These are phyloP conservation scores for Leptinotarsa juncta DNA, from an alignment of 2,888 invertebrate genomes.

Conservation along the genomic window DNA sequence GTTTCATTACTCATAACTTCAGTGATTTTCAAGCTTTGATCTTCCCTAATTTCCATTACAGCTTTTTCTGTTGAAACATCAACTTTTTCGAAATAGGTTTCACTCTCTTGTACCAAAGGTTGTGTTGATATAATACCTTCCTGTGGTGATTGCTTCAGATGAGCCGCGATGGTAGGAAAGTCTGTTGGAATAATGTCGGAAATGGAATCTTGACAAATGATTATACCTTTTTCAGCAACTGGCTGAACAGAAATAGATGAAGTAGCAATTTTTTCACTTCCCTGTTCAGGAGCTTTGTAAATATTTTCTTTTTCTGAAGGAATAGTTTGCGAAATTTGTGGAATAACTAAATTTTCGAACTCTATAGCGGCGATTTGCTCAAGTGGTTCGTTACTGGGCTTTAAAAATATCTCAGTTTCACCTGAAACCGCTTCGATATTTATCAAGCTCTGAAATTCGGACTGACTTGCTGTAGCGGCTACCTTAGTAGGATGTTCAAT, in stretches of 20 bases:
- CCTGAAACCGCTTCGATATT: constrained; percentile 68
- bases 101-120: constrained; percentile 62
- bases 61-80: constrained; percentile 63
- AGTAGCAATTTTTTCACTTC: constrained; percentile 61
- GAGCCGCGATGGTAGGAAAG: constrained; percentile 63
- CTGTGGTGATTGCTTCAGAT: constrained; percentile 65
- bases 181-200: constrained; percentile 53
- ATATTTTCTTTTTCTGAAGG: constrained; percentile 67
- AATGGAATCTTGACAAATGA: constrained; percentile 59
- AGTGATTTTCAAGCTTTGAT: constrained; percentile 65
- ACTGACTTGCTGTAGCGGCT: constrained; percentile 68
- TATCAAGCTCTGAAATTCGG: constrained; percentile 69
- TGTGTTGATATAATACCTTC: constrained; percentile 66
- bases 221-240: constrained; percentile 66
- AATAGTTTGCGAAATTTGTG: constrained; percentile 66
- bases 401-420: constrained; percentile 71
- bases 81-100: constrained; percentile 63
- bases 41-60: constrained; percentile 64
- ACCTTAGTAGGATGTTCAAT: constrained; percentile 62
- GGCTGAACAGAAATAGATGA: constrained; percentile 61
- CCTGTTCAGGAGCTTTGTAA: constrained; percentile 54
- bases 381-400: constrained; percentile 65
- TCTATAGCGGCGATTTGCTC: constrained; percentile 65
- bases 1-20: constrained; percentile 68
- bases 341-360: constrained; percentile 65